Conservation (phyloP, 2,797 vertebrate species). For the Acipenser ruthenus region DNA sequence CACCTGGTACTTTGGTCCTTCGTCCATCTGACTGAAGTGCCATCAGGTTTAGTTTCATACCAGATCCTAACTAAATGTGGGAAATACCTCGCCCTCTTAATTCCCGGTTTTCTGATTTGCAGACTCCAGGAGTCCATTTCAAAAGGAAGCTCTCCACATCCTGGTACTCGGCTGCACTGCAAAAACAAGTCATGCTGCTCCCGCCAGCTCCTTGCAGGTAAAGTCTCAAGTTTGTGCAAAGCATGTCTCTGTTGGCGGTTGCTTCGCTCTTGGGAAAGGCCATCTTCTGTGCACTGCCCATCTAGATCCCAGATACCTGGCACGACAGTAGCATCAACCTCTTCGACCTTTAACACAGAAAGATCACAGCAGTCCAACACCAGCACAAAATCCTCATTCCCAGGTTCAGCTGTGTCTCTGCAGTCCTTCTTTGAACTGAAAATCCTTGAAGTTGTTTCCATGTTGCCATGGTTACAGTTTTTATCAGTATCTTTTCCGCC, state of each 20-base stretch:
- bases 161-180: constrained; percentile 62
- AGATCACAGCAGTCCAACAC: constrained; percentile 92
- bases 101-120: constrained; percentile 74
- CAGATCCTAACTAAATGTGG: constrained; percentile 74
- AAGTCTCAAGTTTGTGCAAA: constrained; percentile 61
- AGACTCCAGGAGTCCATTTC: constrained; percentile 76
- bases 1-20: constrained; percentile 83
- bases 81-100: constrained; percentile 58
- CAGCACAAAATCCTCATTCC: constrained; percentile 73
- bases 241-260: constrained; percentile 41
- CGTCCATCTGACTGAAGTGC: constrained; percentile 84
- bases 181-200: constrained; percentile 65
- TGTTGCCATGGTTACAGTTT: constrained; percentile 55
- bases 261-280: constrained; percentile 33
- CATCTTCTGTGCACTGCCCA: constrained; percentile 26
- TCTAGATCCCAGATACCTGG: constrained; percentile 36
- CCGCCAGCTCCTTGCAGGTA: constrained; percentile 65
- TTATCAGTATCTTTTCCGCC: constrained; percentile 47
- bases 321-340: constrained; percentile 69
- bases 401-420: constrained; percentile 49
- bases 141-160: constrained; percentile 64
- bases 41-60: constrained; percentile 76
- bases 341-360: constrained; percentile 77
- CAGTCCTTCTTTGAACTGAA: constrained; percentile 44
- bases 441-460: constrained; percentile 47